These are phyloP conservation scores for Pelobates cultripes DNA, from an alignment of 2,797 vertebrate genomes.

Conservation along the genomic window DNA sequence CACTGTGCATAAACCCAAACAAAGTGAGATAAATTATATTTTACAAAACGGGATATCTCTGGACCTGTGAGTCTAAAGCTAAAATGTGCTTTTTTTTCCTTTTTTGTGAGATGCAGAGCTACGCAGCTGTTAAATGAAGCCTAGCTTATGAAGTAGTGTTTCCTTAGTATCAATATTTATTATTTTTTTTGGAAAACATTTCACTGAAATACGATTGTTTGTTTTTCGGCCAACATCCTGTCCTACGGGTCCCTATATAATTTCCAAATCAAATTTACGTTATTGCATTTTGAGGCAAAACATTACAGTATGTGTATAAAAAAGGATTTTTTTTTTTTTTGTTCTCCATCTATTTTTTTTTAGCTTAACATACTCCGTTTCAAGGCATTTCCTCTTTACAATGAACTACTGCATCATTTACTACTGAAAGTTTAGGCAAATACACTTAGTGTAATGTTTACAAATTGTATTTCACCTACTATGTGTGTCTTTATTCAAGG, in stretches of 20 bases:
- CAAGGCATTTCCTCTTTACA: too few relatives aligned
- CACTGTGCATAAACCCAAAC: slow-evolving; percentile 60
- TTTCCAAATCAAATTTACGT: not conserved
- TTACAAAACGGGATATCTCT: not conserved
- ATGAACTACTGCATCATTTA: too few relatives aligned
- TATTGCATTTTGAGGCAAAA: not conserved
- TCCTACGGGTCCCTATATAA: not conserved
- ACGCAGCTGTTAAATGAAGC: not conserved
- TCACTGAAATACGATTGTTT: not conserved
- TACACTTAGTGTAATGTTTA: too few relatives aligned
- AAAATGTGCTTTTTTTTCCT: not conserved
- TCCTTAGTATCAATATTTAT: not conserved
- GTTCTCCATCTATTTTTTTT: too few relatives aligned
- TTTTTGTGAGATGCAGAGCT: not conserved
- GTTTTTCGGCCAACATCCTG: not conserved
- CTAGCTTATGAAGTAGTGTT: not conserved
- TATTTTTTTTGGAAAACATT: not conserved
- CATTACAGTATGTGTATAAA: too few relatives aligned
- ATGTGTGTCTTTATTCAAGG: too few relatives aligned
- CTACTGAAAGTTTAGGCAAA: too few relatives aligned
- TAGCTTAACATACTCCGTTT: too few relatives aligned
- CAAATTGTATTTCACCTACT: too few relatives aligned
- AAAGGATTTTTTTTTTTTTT: too few relatives aligned
- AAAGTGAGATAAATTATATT: slow-evolving; percentile 60
- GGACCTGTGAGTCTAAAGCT: not conserved